Percentiles rank a stretch among this genome's conserved stretches.
Conservation (phyloP, 2,797 vertebrate genomes). For the Phrynocephalus guinanensis region DNA sequence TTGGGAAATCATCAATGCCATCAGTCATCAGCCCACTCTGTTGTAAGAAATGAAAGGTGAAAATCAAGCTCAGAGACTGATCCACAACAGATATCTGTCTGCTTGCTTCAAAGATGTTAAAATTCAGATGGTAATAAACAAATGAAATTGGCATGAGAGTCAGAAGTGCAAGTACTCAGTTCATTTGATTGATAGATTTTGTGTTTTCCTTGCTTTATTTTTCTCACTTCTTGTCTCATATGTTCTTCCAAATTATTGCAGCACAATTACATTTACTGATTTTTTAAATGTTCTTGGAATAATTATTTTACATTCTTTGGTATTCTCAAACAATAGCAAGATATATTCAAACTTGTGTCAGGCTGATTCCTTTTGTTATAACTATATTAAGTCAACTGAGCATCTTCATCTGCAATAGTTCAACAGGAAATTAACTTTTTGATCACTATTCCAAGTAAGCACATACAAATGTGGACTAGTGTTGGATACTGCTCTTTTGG, state of each 20-base stretch:
- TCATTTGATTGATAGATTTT: constrained; percentile 24
- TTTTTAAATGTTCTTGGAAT: constrained; percentile 46
- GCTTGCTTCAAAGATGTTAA: constrained; percentile 25
- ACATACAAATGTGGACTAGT: constrained; percentile 8
- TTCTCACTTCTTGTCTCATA: not conserved
- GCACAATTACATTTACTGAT: constrained; percentile 31
- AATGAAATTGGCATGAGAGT: constrained; percentile 25
- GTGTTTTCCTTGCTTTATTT: constrained; percentile 22
- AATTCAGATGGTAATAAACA: constrained; percentile 31
- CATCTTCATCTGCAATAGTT: constrained; percentile 27
- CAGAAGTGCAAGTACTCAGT: constrained; percentile 1
- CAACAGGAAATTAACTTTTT: constrained; percentile 34
- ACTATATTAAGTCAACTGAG: constrained; percentile 36
- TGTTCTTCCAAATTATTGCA: constrained; percentile 37
- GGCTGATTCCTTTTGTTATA: constrained; percentile 17
- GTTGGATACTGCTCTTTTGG: not conserved
- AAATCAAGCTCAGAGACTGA: not conserved
- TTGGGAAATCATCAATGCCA: not conserved
- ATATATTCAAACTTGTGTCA: constrained; percentile 22
- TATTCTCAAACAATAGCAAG: constrained; percentile 52
- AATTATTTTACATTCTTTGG: constrained; percentile 30
- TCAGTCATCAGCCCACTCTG: not conserved
- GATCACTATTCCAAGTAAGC: constrained; percentile 12
- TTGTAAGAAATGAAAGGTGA: constrained; percentile 17
- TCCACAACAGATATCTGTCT: not conserved